phyloP scores from a whole-genome alignment of 2,113 vertebrate species.

The Neomonachus schauinslandi region DNA sequence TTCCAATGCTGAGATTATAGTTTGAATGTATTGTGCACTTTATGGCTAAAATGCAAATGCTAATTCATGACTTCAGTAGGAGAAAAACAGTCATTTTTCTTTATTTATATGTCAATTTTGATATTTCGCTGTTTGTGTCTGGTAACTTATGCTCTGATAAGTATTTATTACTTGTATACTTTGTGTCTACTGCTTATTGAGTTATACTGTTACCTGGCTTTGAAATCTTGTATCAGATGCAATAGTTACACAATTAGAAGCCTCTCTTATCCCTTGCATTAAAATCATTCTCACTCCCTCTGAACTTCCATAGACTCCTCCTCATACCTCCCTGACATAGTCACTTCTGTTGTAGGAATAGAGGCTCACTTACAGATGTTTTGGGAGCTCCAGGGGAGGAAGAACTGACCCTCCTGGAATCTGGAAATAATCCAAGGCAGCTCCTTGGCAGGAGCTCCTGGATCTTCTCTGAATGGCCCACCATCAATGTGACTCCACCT shows the following conservation, averaged over 20 bases:
- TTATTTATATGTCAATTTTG: not conserved
- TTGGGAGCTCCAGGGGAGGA: not conserved
- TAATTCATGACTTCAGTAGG: not conserved
- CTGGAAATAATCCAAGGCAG: not conserved
- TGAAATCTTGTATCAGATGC: not conserved
- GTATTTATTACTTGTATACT: not conserved
- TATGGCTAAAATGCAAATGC: constrained; percentile 28
- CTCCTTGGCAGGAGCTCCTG: not conserved
- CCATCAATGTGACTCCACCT: not conserved
- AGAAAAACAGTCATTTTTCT: constrained; percentile 43
- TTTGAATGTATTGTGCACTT: not conserved
- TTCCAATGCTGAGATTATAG: not conserved
- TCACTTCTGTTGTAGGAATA: not conserved
- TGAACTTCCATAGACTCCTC: not conserved
- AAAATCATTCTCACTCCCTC: not conserved
- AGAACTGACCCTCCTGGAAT: not conserved
- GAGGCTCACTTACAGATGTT: not conserved
- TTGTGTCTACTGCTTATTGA: not conserved
- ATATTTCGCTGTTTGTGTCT: constrained; percentile 51
- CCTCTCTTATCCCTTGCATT: not conserved
- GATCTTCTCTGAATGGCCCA: not conserved
- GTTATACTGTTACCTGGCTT: not conserved
- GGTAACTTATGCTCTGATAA: constrained; percentile 1
- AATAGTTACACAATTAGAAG: not conserved
- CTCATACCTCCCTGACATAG: not conserved